Percentiles rank a stretch among this genome's conserved stretches.
Evolutionary conservation across 2,113 vertebrate species (phyloP).

Genomic region (Cichladusa arquata): DNA sequence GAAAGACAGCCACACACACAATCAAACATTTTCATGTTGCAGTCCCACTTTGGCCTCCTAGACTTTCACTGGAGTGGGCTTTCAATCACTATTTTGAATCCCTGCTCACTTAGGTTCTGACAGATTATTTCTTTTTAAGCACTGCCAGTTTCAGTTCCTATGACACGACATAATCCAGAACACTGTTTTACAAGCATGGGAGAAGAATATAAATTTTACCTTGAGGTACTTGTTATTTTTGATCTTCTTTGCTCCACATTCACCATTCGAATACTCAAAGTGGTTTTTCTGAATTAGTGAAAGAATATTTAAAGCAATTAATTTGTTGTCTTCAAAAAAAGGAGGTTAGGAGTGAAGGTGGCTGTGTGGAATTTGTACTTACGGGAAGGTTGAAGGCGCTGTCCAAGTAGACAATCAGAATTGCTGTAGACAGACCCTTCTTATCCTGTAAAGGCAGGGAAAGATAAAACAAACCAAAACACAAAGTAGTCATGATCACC

Average conservation of each 20-base stretch:
- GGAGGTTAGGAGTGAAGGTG: neutral
- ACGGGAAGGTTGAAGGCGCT: conserved; percentile 89
- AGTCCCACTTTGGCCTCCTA: neutral
- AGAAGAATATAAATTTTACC: conserved; percentile 69
- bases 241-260: conserved; percentile 78
- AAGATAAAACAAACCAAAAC: neutral
- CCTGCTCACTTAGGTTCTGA: neutral
- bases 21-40: neutral
- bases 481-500: neutral
- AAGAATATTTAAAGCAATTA: conserved; percentile 15
- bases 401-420: conserved; percentile 91
- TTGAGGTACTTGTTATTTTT: conserved; percentile 76
- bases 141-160: neutral
- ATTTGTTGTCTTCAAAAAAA: neutral
- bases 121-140: neutral
- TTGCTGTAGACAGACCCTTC: conserved; percentile 80
- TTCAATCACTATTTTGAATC: neutral
- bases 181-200: neutral
- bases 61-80: neutral
- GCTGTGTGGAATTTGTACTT: conserved; percentile 60
- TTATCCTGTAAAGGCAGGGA: conserved; percentile 69
- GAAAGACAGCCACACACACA: neutral
- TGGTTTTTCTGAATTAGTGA: conserved; percentile 80
- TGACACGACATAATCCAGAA: neutral
- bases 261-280: conserved; percentile 82